Conservation (phyloP, 2,113 vertebrate genomes). For the Macheiramphus alcinus region DNA sequence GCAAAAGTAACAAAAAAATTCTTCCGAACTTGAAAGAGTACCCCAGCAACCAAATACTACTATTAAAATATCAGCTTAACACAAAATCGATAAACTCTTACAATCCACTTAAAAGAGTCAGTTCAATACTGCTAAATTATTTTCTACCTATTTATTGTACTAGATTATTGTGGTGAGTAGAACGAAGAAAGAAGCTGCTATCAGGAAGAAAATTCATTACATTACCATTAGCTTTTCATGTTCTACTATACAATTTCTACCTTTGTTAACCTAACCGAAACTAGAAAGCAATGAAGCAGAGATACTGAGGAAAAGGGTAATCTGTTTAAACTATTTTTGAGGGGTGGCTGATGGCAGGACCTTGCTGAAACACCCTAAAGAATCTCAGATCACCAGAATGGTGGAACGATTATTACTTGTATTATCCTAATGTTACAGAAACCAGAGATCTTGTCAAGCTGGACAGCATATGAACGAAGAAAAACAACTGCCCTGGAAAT, state of each 20-base stretch:
- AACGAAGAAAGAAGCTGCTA: not conserved
- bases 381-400: not conserved
- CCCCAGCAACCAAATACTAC: not conserved
- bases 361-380: not conserved
- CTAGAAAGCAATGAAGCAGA: not conserved
- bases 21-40: not conserved
- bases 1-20: not conserved
- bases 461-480: not conserved
- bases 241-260: not conserved
- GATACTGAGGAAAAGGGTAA: not conserved
- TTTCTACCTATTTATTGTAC: not conserved
- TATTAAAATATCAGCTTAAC: constrained; percentile 8
- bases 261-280: not conserved
- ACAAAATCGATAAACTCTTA: constrained; percentile 15
- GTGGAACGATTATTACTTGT: not conserved
- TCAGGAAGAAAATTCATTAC: not conserved
- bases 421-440: not conserved
- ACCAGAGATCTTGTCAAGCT: not conserved
- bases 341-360: not conserved
- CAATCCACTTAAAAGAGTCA: not conserved
- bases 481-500: not conserved
- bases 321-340: not conserved
- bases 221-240: not conserved
- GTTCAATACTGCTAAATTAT: not conserved
- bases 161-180: not conserved